Base-by-base conservation (phyloP, 2,113 vertebrate species). In the Ceyx melanurus region DNA sequence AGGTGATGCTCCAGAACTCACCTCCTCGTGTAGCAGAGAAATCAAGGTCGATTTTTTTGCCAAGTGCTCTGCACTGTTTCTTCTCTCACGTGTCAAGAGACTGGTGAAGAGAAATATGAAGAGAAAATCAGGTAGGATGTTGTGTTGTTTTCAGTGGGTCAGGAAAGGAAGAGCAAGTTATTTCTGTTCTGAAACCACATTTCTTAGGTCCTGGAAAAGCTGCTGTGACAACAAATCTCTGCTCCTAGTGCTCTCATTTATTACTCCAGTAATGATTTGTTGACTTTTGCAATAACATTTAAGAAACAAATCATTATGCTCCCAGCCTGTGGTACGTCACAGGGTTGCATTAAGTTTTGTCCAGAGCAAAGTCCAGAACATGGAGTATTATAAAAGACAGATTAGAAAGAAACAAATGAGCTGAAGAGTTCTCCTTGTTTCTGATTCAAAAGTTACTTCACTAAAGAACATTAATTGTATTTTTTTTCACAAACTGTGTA, bases 301-400 rank as follows among this genome's bases (percentile, higher is more conserved):
- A 86, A 93, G 62, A 92, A 82, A 65, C 67, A 92, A 82, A 96
- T 95, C 88, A 57, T 89, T 88, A 90, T 88, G 86, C 70, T 86
- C n/a, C 70, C 88, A 91, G 79, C 60, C 54, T 29, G 5, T 2
- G 43, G 50, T 61, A 97, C 37, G n/a, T 97, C 97, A 97, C 62
- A 40, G 76, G 83, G 64, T 43, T 26, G 20, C 33, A 50, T 57
- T 75, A 67, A 58, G 73, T 83, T 95, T 95, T 93, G 88, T 70
- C 95, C 93, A 70, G 96, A 94, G 73, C 96, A 95, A 97, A 97
- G 96, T 97, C 85, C 96, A 88, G 73, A 80, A 29, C 13, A 29
- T 13, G 21, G 86, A 89, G 29, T 71, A 43, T 93, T 92, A 90
- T 93, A 87, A 96, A 94, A 91, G 66, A 80, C 43, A 76, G 94